Evolutionary conservation across 2,113 vertebrate species (phyloP), one percentile per base, ranked within the genome.

Genomic region (Paradoxurus hermaphroditus): DNA sequence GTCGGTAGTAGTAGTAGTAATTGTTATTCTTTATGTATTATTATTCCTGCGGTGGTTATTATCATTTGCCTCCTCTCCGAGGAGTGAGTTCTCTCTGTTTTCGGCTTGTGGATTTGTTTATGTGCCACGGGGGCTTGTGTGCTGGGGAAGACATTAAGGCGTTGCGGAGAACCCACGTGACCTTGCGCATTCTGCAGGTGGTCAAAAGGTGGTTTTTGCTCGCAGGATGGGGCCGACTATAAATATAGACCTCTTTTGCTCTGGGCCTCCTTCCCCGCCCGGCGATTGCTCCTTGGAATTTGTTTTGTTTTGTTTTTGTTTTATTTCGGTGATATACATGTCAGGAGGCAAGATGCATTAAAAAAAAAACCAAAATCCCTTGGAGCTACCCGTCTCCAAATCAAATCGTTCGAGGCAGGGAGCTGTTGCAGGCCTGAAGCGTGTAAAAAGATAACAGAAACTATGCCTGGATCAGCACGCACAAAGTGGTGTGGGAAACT

Each of bases 171-270:
- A 98, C 97, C 98, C 99, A 97, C 98, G 96, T 96, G 99, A 99
- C 99, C 98, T 98, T 99, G 99, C 99, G 99, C 99, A 99, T 99
- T 99, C 99, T 99, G 99, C 99, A 99, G 99, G 99, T 99, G 99
- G 99, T 99, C 99, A 97, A 96, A 98, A 98, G 99, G 99, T 99
- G 99, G 98, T 97, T 98, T 97, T 88, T 70, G 91, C 91, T 93
- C 56, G 72, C 86, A 56, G 97, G 98, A 90, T 70, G 89, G 94
- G 92, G 86, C 93, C 88, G 88, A 68, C 85, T 73, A 8, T 68
- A 70, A 84, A 93, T 68, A 72, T 1, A 85, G 90, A 87, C 73
- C 73, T 95, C 72, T 29, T 72, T 75, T 68, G 63, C 34, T 78
- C 91, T 46, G 16, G 1, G 62, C 67, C 81, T 91, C 70, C 41